phyloP scores from a whole-genome alignment of 2,797 vertebrate species.

The Channa striata region DNA sequence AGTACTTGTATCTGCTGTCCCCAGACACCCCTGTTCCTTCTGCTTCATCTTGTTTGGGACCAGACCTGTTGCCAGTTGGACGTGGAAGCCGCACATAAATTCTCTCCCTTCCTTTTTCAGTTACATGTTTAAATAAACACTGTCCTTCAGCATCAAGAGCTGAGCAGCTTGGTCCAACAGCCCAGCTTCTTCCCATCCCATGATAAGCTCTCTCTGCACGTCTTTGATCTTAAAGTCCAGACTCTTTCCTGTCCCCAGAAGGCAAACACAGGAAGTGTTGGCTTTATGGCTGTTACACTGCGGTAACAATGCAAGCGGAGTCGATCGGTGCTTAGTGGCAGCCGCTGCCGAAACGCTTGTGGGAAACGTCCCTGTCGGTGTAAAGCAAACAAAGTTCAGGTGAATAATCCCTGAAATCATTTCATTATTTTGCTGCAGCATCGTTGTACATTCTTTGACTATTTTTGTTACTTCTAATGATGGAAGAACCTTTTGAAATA shows the following conservation, averaged over 20 bases:
- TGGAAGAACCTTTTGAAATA: no score
- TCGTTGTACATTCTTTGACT: no score
- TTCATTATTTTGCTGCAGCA: no score
- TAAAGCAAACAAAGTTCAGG: constrained; percentile 12
- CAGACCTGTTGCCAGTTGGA: constrained; percentile 4
- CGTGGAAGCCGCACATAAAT: constrained; percentile 2
- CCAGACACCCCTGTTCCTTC: constrained; percentile 32
- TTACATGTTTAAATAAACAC: constrained; percentile 39
- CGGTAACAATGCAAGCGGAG: constrained; percentile 54
- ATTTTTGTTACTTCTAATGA: no score
- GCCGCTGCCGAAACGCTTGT: constrained; percentile 24
- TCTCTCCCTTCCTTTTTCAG: constrained; percentile 2
- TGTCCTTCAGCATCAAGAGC: constrained; percentile 1
- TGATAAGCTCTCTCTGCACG: constrained; percentile 41
- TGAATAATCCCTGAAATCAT: background rate
- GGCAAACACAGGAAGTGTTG: constrained; percentile 75
- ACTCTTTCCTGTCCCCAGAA: constrained; percentile 65
- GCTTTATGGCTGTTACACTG: constrained; percentile 24
- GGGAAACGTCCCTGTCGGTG: constrained; percentile 45
- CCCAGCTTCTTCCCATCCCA: background rate
- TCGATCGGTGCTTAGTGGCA: constrained; percentile 56
- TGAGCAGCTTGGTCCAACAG: constrained; percentile 29
- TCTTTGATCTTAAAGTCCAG: constrained; percentile 66
- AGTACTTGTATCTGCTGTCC: constrained; percentile 37
- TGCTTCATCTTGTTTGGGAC: background rate